A percentile compares a stretch with the other conserved stretches of the same genome.
phyloP scores from a whole-genome alignment of 2,797 vertebrate species.

The Lycodopsis pacificus region DNA sequence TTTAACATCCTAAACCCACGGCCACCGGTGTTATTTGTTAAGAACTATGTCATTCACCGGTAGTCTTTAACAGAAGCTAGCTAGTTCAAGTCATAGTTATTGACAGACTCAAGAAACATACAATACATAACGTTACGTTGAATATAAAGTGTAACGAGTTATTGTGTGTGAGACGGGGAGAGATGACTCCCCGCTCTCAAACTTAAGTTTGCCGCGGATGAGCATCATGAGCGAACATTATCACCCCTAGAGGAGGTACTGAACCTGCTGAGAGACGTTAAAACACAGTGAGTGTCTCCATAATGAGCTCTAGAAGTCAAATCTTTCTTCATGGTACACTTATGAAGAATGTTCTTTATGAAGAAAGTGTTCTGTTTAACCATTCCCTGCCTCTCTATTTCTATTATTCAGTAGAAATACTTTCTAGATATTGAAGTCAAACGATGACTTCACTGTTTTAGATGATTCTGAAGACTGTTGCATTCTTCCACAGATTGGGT shows the following conservation, averaged over 20 bases:
- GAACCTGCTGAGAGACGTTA: neutral
- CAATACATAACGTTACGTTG: neutral
- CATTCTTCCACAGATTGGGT: constrained; percentile 87
- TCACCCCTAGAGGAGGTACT: neutral
- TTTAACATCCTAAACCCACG: neutral
- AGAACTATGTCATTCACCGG: neutral
- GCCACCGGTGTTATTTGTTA: rapidly evolving
- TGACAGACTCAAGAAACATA: neutral
- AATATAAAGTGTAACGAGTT: neutral
- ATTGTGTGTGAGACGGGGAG: neutral
- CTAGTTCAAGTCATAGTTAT: neutral
- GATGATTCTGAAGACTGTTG: neutral
- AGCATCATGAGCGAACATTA: neutral
- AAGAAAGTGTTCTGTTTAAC: neutral
- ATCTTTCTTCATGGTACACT: neutral
- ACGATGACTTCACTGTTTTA: neutral
- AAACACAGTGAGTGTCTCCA: neutral
- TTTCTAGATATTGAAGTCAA: neutral
- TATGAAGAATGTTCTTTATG: neutral
- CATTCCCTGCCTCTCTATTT: neutral
- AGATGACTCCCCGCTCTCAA: constrained; percentile 29
- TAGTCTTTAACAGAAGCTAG: neutral
- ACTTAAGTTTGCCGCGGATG: constrained; percentile 42
- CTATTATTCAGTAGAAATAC: neutral
- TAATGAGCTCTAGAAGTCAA: neutral